Evolutionary conservation across 2,113 vertebrate species (phyloP).

Genomic region (Castor canadensis): DNA sequence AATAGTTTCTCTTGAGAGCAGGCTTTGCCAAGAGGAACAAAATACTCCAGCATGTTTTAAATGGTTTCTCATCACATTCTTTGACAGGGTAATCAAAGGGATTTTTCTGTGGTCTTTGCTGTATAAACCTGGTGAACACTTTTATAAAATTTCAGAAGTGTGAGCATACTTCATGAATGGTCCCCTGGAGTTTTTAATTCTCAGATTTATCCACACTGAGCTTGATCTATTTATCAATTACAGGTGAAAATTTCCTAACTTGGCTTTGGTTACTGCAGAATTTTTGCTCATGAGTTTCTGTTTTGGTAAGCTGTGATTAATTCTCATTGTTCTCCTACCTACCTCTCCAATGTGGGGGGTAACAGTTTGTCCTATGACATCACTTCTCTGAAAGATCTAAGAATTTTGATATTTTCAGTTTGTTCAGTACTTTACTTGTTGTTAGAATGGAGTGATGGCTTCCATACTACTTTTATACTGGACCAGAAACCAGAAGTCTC

Average conservation of each 20-base stretch:
- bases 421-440: not conserved
- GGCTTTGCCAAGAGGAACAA: not conserved
- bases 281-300: not conserved
- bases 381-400: not conserved
- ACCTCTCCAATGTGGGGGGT: not conserved
- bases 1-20: not conserved
- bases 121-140: not conserved
- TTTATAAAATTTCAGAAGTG: not conserved
- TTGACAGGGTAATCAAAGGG: not conserved
- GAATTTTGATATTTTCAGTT: not conserved
- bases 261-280: not conserved
- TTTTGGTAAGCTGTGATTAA: not conserved
- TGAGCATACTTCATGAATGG: not conserved
- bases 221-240: not conserved
- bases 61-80: not conserved
- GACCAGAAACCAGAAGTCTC: not conserved
- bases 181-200: not conserved
- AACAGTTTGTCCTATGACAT: not conserved
- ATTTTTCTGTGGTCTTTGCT: not conserved
- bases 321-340: not conserved
- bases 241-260: not conserved
- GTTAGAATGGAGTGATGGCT: not conserved
- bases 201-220: not conserved
- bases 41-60: not conserved
- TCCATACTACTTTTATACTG: not conserved